Evolutionary conservation across 2,888 invertebrate species (phyloP).

Genomic region (Mactromeris polynyma): DNA sequence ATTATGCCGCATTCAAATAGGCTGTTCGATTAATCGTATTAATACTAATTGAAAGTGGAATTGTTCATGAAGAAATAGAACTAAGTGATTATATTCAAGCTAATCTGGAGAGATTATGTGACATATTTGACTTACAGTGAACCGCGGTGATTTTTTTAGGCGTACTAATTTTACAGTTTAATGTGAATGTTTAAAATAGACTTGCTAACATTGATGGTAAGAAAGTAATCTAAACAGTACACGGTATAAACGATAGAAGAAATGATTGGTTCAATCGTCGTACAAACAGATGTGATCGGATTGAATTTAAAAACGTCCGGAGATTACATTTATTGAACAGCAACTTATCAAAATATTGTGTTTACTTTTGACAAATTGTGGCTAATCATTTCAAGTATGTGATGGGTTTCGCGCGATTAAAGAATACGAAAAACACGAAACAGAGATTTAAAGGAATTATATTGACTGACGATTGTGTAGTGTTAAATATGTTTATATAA

Average conservation of each 20-base stretch:
- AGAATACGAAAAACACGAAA: neutral
- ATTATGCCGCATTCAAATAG: neutral
- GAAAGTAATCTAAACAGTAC: neutral
- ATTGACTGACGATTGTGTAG: neutral
- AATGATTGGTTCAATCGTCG: neutral
- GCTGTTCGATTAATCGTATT: constrained; percentile 15
- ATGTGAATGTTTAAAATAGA: constrained; percentile 19
- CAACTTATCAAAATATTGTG: constrained; percentile 49
- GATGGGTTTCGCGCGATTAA: neutral
- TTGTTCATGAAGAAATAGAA: neutral
- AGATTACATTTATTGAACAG: constrained; percentile 44
- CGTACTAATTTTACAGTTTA: neutral
- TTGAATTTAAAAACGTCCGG: constrained; percentile 32
- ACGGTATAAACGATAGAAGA: constrained; percentile 1
- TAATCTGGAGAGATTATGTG: neutral
- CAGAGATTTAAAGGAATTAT: neutral
- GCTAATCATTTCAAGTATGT: constrained; percentile 37
- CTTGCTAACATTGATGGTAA: neutral
- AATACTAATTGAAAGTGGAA: neutral
- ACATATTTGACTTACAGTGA: neutral
- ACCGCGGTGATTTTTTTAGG: neutral
- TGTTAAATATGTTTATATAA: neutral
- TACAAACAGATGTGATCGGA: constrained; percentile 25
- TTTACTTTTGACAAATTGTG: constrained; percentile 43
- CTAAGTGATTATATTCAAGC: neutral